Evolutionary conservation across 2,113 vertebrate species (phyloP).

Genomic region (Peromyscus maniculatus): DNA sequence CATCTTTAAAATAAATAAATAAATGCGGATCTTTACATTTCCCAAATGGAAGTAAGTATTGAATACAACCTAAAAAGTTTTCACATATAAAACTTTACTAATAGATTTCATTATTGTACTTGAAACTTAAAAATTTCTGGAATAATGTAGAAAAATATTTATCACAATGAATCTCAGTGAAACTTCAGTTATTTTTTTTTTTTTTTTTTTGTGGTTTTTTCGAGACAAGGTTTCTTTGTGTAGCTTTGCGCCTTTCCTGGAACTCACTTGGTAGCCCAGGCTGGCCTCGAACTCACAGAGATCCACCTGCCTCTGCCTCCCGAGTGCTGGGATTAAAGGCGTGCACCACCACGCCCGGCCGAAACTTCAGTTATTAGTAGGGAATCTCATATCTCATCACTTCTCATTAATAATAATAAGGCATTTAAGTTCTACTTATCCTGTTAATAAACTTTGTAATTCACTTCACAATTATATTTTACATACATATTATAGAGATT

Average conservation of each 20-base stretch:
- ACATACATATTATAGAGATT: neutral
- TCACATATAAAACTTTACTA: neutral
- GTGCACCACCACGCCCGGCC: too few species aligned
- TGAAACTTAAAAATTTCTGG: neutral
- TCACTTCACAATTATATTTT: slow-evolving; percentile 36
- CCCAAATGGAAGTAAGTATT: neutral
- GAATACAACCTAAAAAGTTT: neutral
- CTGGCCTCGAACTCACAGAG: too few species aligned
- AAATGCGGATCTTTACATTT: neutral
- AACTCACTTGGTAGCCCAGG: too few species aligned
- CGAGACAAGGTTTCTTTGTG: too few species aligned
- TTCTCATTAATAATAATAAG: neutral
- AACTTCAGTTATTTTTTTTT: neutral
- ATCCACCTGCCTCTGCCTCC: too few species aligned
- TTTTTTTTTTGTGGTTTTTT: too few species aligned
- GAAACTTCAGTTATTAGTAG: neutral
- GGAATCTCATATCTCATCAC: neutral
- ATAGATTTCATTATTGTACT: neutral
- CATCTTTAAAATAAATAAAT: neutral
- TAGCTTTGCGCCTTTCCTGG: too few species aligned
- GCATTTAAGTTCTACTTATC: neutral
- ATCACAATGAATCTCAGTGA: neutral
- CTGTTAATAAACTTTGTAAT: neutral
- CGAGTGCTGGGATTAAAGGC: too few species aligned
- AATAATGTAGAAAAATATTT: neutral